phyloP scores from a whole-genome alignment of 2,113 vertebrate genomes.

The Malurus cyaneus region DNA sequence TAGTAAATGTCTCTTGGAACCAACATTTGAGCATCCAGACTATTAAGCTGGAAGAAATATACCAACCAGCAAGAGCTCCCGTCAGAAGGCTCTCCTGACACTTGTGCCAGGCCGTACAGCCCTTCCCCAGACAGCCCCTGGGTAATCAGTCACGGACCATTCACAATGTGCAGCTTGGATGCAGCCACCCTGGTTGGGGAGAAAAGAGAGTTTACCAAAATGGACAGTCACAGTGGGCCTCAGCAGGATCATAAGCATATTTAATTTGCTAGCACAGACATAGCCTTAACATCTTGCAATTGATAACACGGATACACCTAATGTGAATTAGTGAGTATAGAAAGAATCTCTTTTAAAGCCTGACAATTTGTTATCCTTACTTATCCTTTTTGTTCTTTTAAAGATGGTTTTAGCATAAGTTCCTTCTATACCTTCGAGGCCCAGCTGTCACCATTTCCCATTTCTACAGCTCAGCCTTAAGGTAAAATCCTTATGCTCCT shows the following conservation, averaged over 20 bases:
- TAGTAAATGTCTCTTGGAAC: not conserved
- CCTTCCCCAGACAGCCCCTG: not conserved
- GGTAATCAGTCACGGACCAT: not conserved
- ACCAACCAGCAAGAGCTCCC: not conserved
- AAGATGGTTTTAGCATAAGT: not conserved
- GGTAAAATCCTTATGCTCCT: constrained; percentile 23
- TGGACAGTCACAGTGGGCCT: not conserved
- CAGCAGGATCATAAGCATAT: not conserved
- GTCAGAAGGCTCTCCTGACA: not conserved
- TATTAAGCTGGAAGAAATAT: not conserved
- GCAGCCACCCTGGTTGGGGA: not conserved
- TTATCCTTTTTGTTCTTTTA: not conserved
- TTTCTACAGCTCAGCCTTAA: constrained; percentile 37
- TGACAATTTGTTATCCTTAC: not conserved
- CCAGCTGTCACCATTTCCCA: not conserved
- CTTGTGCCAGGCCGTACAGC: not conserved
- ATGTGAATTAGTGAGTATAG: not conserved
- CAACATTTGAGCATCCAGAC: not conserved
- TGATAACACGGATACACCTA: not conserved
- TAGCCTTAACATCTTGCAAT: not conserved
- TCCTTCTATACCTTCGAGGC: constrained; percentile 14
- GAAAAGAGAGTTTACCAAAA: not conserved
- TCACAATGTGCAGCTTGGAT: not conserved
- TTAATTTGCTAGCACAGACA: not conserved
- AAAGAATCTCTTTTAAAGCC: not conserved